Evolutionary conservation across 2,113 vertebrate genomes (phyloP).

Genomic region (Columba janthina): DNA sequence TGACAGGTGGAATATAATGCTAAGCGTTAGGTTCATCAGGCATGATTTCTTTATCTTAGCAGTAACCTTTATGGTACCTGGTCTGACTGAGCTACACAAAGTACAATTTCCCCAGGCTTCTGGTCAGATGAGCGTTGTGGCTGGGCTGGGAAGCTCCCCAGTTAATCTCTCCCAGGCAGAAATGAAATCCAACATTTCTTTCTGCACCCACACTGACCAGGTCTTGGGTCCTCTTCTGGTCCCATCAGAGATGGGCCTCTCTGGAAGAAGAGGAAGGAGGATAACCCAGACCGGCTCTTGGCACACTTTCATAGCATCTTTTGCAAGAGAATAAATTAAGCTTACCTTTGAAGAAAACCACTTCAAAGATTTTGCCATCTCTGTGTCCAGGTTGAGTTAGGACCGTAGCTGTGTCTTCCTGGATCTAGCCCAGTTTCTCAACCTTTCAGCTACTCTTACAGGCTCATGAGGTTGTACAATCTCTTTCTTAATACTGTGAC

Average conservation of each 20-base stretch:
- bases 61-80: background rate
- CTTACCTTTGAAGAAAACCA: background rate
- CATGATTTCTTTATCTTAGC: background rate
- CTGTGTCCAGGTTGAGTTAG: background rate
- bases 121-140: background rate
- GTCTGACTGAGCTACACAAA: background rate
- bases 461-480: background rate
- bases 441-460: background rate
- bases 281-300: background rate
- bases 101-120: background rate
- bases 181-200: background rate
- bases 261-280: background rate
- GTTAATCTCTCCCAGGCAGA: background rate
- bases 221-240: background rate
- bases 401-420: background rate
- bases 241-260: background rate
- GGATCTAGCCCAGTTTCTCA: background rate
- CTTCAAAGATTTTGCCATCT: background rate
- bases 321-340: background rate
- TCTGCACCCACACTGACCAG: fast-evolving
- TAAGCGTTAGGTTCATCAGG: background rate
- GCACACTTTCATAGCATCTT: background rate
- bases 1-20: background rate
- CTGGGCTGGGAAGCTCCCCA: background rate
- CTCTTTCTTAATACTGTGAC: background rate